Conservation (phyloP, 2,797 vertebrate genomes). For the Dryobates pubescens region DNA sequence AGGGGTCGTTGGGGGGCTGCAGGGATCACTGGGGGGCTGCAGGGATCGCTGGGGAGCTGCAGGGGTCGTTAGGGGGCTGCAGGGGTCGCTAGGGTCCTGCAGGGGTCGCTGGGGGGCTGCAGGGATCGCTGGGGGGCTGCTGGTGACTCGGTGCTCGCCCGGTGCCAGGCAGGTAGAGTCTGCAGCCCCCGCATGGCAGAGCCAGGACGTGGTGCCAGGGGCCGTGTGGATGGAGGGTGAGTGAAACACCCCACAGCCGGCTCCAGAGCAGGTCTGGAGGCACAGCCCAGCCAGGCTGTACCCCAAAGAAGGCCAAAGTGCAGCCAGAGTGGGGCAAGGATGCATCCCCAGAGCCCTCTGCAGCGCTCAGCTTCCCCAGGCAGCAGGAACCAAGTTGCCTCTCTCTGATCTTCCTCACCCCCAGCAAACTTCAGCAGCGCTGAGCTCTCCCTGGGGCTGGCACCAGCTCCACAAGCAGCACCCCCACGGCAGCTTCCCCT, state of each 20-base stretch:
- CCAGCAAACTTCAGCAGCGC: neutral
- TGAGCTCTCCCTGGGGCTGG: fast-evolving
- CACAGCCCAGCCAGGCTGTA: neutral
- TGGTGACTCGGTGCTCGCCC: too few relatives aligned
- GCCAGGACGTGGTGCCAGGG: neutral
- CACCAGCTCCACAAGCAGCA: neutral
- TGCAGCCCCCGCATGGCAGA: neutral
- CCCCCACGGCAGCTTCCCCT: neutral
- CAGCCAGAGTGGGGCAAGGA: neutral
- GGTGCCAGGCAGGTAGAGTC: too few relatives aligned
- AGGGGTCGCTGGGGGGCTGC: too few relatives aligned
- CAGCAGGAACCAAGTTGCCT: neutral
- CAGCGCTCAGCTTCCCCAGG: neutral
- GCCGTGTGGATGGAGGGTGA: fast-evolving
- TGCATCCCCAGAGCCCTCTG: neutral
- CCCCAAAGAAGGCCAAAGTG: neutral
- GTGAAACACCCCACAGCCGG: fast-evolving
- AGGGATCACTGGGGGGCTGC: too few relatives aligned
- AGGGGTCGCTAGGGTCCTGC: too few relatives aligned
- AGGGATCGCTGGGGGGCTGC: too few relatives aligned
- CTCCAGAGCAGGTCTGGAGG: neutral
- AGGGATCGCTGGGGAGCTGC: too few relatives aligned
- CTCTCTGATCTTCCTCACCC: neutral
- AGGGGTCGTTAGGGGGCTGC: too few relatives aligned
- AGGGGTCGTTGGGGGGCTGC: too few relatives aligned